Percentiles rank a stretch among this genome's conserved stretches.
Evolutionary conservation across 2,797 vertebrate genomes (phyloP).

Genomic region (Avahi laniger): DNA sequence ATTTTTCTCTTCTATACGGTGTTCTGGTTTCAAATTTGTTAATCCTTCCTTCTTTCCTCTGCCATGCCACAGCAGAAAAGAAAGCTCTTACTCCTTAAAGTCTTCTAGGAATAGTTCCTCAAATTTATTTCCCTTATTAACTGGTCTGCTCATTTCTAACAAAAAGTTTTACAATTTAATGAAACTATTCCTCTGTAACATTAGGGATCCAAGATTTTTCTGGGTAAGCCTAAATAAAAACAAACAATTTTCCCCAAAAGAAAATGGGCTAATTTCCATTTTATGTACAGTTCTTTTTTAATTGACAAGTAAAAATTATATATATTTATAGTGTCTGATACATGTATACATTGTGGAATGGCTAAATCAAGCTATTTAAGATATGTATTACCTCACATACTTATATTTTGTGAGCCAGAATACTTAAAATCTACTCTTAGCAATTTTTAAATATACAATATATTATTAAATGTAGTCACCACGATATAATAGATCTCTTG

Average conservation of each 20-base stretch:
- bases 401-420: not conserved
- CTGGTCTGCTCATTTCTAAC: not conserved
- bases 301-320: not conserved
- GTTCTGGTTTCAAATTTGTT: not conserved
- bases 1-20: not conserved
- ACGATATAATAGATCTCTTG: not conserved
- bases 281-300: not conserved
- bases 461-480: not conserved
- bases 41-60: not conserved
- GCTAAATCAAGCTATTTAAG: not conserved
- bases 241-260: not conserved
- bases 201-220: not conserved
- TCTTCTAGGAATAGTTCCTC: not conserved
- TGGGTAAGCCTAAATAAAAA: not conserved
- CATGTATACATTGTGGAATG: not conserved
- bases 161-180: not conserved
- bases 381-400: not conserved
- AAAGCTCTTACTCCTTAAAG: not conserved
- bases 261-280: not conserved
- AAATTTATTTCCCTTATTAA: not conserved
- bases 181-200: not conserved
- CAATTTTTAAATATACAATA: not conserved
- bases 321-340: not conserved
- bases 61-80: not conserved
- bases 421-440: not conserved